Percentiles rank a stretch among this genome's conserved stretches.
These are phyloP conservation scores for Vireo altiloquus DNA, from an alignment of 2,113 vertebrate species.

Conservation along the genomic window DNA sequence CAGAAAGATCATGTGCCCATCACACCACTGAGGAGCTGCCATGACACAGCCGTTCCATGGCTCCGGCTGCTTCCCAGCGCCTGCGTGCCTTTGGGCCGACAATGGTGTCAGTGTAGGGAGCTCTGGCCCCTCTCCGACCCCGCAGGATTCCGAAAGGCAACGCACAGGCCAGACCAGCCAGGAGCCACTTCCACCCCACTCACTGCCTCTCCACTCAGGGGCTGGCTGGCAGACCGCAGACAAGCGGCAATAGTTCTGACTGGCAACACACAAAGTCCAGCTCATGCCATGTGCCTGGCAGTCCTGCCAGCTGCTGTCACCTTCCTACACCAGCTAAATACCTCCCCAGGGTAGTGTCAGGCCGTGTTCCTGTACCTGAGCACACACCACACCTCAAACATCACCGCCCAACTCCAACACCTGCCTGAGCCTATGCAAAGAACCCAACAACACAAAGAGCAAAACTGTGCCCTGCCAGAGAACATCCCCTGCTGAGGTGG, in stretches of 20 bases:
- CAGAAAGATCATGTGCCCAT: constrained; percentile 33
- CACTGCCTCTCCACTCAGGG: fast-evolving
- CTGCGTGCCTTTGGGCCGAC: not conserved
- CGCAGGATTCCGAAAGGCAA: not conserved
- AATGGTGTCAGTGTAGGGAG: not conserved
- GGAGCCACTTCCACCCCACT: not conserved
- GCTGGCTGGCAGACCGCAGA: not conserved
- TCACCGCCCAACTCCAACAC: fast-evolving
- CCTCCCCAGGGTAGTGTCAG: not conserved
- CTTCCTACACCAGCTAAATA: not conserved
- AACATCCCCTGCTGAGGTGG: not conserved
- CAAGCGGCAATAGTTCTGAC: not conserved
- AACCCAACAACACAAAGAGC: not conserved
- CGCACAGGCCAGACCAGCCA: fast-evolving
- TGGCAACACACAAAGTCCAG: not conserved
- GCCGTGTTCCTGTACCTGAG: fast-evolving
- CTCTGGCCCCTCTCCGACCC: not conserved
- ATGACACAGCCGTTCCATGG: constrained; percentile 1
- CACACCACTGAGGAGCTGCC: not conserved
- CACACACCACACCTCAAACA: fast-evolving
- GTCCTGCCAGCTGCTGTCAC: not conserved
- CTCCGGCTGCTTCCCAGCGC: not conserved
- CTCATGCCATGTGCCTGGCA: not conserved
- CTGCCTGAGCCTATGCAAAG: not conserved
- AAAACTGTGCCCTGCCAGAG: not conserved